These are phyloP conservation scores for Carduelis carduelis DNA, from an alignment of 2,797 vertebrate genomes.

Conservation along the genomic window DNA sequence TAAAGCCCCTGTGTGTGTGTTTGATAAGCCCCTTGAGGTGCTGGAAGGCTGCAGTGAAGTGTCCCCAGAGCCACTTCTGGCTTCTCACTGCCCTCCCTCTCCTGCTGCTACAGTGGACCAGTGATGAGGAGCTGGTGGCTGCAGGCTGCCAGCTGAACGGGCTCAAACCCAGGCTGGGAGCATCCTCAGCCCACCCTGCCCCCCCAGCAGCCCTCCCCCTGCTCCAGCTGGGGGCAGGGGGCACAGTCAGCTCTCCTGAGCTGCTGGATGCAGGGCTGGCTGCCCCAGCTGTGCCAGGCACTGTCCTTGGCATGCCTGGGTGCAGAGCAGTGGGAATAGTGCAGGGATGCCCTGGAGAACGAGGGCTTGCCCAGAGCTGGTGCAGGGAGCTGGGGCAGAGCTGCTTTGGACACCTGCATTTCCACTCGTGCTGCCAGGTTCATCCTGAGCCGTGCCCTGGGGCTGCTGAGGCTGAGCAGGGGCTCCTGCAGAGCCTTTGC, in stretches of 20 bases:
- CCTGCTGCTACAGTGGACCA: neutral
- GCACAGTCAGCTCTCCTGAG: neutral
- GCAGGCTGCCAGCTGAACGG: neutral
- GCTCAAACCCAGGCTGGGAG: neutral
- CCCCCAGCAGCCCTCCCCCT: accelerated
- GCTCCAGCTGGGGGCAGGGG: accelerated
- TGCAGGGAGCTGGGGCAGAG: neutral
- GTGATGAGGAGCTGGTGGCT: neutral
- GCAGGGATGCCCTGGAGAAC: neutral
- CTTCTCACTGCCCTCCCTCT: neutral
- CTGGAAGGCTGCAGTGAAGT: neutral
- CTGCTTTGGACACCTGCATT: accelerated
- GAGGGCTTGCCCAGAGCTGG: neutral
- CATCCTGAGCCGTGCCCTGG: accelerated
- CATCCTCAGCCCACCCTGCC: neutral
- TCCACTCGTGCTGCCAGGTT: neutral
- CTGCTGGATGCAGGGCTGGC: neutral
- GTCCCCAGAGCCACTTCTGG: neutral
- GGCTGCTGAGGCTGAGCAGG: neutral
- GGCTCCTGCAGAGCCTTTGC: neutral
- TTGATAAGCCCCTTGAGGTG: neutral
- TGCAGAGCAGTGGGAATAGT: neutral
- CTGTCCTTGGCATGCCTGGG: accelerated
- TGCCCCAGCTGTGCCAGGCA: accelerated
- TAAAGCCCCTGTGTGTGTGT: neutral